Conservation (phyloP, 2,888 invertebrate genomes). For the Polydrusus pterygomalis region DNA sequence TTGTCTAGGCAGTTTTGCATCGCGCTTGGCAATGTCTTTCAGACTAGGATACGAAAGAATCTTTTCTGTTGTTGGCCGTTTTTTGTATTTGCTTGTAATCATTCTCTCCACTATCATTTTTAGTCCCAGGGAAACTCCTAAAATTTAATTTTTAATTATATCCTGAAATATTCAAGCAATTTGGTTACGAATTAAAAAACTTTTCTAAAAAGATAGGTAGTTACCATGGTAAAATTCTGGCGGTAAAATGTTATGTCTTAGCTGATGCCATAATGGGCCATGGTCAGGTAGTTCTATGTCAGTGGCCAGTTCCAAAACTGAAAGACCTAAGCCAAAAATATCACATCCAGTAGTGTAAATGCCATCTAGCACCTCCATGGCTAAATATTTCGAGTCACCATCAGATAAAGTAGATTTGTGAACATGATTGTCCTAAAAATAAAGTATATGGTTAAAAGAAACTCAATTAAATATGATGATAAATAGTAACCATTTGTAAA, state of each 20-base stretch:
- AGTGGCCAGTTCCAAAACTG: conserved; percentile 81
- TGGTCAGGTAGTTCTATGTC: conserved; percentile 82
- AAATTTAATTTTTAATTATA: not conserved
- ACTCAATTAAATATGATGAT: conserved; percentile 1
- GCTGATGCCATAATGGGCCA: conserved; percentile 80
- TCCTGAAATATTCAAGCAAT: not conserved
- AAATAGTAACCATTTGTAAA: conserved; percentile 72
- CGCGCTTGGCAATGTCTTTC: conserved; percentile 57
- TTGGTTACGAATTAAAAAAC: not conserved
- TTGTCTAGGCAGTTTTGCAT: conserved; percentile 55
- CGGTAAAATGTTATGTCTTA: conserved; percentile 60
- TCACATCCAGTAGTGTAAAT: conserved; percentile 81
- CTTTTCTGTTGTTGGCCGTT: conserved; percentile 60
- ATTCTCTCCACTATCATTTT: conserved; percentile 60
- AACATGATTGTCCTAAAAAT: conserved; percentile 55
- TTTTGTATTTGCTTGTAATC: conserved; percentile 57
- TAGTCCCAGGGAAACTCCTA: conserved; percentile 59
- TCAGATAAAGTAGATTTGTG: conserved; percentile 74
- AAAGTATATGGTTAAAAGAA: not conserved
- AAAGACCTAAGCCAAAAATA: conserved; percentile 84
- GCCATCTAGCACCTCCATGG: conserved; percentile 80
- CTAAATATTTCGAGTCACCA: conserved; percentile 86
- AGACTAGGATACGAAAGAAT: conserved; percentile 57
- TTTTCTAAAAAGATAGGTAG: not conserved
- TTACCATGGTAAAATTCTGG: conserved; percentile 60